phyloP scores from a whole-genome alignment of 2,113 vertebrate genomes.

The Aramus guarauna region DNA sequence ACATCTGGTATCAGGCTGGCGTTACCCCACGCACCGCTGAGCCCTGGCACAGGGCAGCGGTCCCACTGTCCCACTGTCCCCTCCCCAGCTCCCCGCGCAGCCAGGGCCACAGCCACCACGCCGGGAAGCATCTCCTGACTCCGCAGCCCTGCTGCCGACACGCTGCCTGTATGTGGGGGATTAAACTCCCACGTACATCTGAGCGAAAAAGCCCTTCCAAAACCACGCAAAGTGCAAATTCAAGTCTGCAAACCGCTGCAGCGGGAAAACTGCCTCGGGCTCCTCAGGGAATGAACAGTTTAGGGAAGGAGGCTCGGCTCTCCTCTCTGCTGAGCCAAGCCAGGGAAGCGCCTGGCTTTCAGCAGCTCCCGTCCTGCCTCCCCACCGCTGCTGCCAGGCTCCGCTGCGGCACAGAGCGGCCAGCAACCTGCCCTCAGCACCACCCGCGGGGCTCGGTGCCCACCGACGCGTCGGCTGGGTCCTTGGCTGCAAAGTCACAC shows the following conservation, averaged over 20 bases:
- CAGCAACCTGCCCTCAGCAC: not conserved
- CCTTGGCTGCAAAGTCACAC: not conserved
- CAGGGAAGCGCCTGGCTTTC: not conserved
- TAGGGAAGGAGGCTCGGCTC: not conserved
- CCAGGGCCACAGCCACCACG: fast-evolving
- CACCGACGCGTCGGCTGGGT: not conserved
- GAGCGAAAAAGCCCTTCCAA: not conserved
- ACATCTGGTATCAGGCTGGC: not conserved
- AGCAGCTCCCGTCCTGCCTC: not conserved
- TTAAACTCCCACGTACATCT: not conserved
- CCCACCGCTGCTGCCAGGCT: not conserved
- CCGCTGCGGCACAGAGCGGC: not conserved
- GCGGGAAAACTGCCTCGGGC: fast-evolving
- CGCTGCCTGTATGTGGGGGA: not conserved
- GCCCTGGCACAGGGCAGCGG: not conserved
- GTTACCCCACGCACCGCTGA: fast-evolving
- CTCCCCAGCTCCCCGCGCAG: not conserved
- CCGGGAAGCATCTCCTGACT: not conserved
- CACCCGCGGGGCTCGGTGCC: not conserved
- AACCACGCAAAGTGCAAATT: fast-evolving
- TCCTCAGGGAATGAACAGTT: not conserved
- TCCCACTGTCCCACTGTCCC: not conserved
- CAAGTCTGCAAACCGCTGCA: not conserved
- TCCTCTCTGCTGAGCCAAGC: not conserved
- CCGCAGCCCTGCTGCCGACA: fast-evolving